Evolutionary conservation across 1,140 invertebrate species (phyloP).

Genomic region (Ceratina calcarata): DNA sequence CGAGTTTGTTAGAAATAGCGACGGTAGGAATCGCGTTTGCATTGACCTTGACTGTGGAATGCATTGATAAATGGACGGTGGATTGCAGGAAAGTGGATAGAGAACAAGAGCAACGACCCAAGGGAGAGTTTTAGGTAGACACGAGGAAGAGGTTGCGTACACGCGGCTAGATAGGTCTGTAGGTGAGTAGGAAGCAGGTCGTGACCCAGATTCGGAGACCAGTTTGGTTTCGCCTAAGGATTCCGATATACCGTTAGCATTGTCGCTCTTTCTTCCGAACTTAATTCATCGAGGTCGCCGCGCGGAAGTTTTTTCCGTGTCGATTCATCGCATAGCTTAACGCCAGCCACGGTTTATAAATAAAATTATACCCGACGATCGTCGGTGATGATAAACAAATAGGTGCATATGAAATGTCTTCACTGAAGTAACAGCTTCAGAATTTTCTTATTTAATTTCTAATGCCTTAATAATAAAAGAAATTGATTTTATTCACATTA

Average conservation of each 20-base stretch:
- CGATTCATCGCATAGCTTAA: conserved; percentile 44
- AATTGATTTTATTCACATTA: too few relatives aligned
- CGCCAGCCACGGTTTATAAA: conserved; percentile 7
- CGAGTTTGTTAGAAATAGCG: background rate
- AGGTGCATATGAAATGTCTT: too few relatives aligned
- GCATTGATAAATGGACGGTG: background rate
- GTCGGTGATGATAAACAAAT: background rate
- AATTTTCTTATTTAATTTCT: too few relatives aligned
- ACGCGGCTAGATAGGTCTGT: conserved; percentile 70
- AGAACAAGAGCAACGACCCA: conserved; percentile 46
- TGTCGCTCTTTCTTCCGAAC: conserved; percentile 59
- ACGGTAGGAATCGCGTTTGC: background rate
- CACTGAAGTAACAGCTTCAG: too few relatives aligned
- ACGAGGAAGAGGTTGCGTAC: conserved; percentile 37
- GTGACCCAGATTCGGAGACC: conserved; percentile 73
- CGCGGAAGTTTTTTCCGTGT: conserved; percentile 43
- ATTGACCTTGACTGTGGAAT: background rate
- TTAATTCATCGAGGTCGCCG: conserved; percentile 54
- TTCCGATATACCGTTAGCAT: conserved; percentile 74
- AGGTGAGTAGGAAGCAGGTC: conserved; percentile 74
- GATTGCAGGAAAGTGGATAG: conserved; percentile 67
- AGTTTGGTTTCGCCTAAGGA: conserved; percentile 69
- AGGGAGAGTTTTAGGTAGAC: conserved; percentile 64
- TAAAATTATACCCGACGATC: background rate
- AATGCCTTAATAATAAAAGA: too few relatives aligned